Percentiles rank a stretch among this genome's conserved stretches.
Evolutionary conservation across 2,113 vertebrate genomes (phyloP).

Genomic region (Lycaon pictus): DNA sequence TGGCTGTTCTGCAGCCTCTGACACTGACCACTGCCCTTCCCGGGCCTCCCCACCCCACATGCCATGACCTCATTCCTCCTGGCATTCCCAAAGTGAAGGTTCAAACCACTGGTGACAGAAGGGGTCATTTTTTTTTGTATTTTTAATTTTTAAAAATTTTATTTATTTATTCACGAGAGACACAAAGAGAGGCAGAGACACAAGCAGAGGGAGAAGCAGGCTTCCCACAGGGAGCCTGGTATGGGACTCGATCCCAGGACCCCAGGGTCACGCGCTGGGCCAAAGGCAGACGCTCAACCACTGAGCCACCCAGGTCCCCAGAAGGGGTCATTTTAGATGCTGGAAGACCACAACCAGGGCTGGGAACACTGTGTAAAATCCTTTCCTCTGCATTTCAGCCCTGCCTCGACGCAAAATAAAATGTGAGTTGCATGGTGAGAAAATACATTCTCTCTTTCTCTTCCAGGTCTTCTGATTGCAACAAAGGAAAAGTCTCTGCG

Average conservation of each 20-base stretch:
- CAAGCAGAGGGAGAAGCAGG: too few species aligned
- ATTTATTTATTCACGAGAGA: too few species aligned
- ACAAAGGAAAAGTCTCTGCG: neutral
- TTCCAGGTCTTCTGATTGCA: neutral
- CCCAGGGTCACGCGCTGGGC: too few species aligned
- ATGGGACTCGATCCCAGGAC: too few species aligned
- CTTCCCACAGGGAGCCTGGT: too few species aligned
- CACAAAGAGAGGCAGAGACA: too few species aligned
- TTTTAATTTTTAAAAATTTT: too few species aligned
- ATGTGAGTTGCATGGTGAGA: neutral
- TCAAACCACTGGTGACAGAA: neutral
- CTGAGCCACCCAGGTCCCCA: neutral
- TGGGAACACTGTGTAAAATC: neutral
- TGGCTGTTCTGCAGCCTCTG: neutral
- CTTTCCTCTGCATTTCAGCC: neutral
- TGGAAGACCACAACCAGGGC: neutral
- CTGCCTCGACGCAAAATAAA: neutral
- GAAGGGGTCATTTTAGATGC: neutral
- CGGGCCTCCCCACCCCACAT: too few species aligned
- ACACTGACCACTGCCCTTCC: neutral
- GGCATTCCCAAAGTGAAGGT: neutral
- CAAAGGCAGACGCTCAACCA: too few species aligned
- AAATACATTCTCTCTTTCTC: neutral
- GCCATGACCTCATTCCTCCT: neutral
- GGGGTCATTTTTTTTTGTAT: neutral